Base-by-base conservation (phyloP, 2,888 invertebrate species). In the Erpobdella octoculata region DNA sequence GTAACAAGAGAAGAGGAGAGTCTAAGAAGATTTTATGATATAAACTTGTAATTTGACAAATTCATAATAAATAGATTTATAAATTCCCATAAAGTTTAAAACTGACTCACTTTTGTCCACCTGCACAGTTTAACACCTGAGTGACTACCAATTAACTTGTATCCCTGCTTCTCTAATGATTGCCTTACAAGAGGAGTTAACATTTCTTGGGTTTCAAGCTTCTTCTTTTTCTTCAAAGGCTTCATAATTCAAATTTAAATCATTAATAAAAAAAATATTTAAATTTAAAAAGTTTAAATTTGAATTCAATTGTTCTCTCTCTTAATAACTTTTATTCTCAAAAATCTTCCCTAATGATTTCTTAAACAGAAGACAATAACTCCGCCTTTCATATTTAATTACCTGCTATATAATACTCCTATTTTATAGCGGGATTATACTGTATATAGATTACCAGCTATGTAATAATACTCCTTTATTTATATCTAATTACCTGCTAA, bases 71-170 rank as follows among this genome's bases (percentile, higher is more conserved):
- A 41, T 9, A 41, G 41, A 41, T 12, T 18, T 12, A 9, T 12
- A 53, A 6, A 1, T 53, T 53, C 53, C 21, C 53, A 53, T 6
- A 6, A 53, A n/a, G n/a, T n/a, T n/a, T n/a, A n/a, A n/a, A n/a
- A n/a, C n/a, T n/a, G n/a, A 69, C 73, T 31, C 73, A 85, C 85
- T 81, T 87, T 87, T 1, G 87, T 87, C 87, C 87, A 87, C 8
- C 87, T 81, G 77, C 87, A 87, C 48, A 87, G 78, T 78, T 87
- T 87, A 6, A 87, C 87, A 18, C 86, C 87, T 1, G 87, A 87
- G 78, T 87, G 87, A 46, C 84, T 80, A 2, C 87, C 87, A 72
- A 87, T 83, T 33, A 87, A 79, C 73, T 83, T 83, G 78, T 87
- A 87, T 4, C 87, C 87, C 79, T 87, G 87, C 77, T 87, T 87